These are phyloP conservation scores for Lepus townsendii DNA, from an alignment of 2,797 vertebrate species.

Conservation along the genomic window DNA sequence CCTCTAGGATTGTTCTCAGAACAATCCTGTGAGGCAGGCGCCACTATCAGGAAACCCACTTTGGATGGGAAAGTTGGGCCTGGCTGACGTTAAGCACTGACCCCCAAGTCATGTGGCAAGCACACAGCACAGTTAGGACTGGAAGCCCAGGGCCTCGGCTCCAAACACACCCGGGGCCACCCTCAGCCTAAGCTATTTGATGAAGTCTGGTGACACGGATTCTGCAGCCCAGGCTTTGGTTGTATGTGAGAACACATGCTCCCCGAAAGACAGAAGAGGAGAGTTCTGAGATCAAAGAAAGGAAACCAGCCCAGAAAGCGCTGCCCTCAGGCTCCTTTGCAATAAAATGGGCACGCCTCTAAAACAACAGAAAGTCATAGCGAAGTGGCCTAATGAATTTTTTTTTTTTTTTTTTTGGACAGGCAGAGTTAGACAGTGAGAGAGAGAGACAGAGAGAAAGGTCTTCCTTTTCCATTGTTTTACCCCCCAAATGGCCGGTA, in stretches of 20 bases:
- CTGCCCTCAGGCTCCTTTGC: background rate
- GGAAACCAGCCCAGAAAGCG: background rate
- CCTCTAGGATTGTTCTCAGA: background rate
- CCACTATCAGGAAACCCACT: background rate
- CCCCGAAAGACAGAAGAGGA: background rate
- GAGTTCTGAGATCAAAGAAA: background rate
- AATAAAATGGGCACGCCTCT: background rate
- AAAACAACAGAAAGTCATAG: background rate
- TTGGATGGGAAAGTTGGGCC: background rate
- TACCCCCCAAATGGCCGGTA: too few relatives aligned
- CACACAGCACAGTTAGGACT: background rate
- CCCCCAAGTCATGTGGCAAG: background rate
- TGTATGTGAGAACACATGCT: background rate
- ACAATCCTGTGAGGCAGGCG: background rate
- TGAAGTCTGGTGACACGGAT: background rate
- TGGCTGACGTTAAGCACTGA: background rate
- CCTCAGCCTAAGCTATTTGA: background rate
- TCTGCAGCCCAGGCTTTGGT: background rate
- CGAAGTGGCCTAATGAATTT: slow-evolving; percentile 7
- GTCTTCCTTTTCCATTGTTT: too few relatives aligned
- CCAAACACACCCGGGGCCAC: background rate
- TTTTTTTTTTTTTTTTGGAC: background rate
- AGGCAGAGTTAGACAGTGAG: too few relatives aligned
- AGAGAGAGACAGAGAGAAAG: too few relatives aligned
- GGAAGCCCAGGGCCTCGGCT: background rate